Conservation (phyloP, 2,888 invertebrate species). For the Sussaba pulchella region DNA sequence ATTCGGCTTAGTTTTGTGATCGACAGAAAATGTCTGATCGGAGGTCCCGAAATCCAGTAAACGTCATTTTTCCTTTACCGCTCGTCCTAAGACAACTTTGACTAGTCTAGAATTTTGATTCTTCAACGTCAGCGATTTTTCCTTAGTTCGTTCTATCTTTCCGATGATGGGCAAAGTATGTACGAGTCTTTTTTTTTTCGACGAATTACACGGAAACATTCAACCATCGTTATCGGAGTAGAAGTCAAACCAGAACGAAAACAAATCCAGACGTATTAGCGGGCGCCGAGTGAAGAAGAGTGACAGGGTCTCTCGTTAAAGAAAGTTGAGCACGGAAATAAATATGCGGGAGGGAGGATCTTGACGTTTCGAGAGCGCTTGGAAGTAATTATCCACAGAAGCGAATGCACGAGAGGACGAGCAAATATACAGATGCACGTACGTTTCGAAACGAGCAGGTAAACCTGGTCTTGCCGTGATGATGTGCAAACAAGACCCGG, state of each 20-base stretch:
- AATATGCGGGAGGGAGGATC: not conserved
- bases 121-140: too few species aligned
- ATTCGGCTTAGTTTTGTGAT: too few species aligned
- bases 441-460: not conserved
- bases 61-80: too few species aligned
- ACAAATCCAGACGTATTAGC: not conserved
- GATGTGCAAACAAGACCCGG: not conserved
- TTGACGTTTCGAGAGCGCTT: slow-evolving; percentile 1
- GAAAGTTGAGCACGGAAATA: slow-evolving; percentile 20
- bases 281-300: not conserved
- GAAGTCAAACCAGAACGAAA: slow-evolving; percentile 21
- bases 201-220: too few species aligned
- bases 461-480: not conserved
- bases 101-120: too few species aligned
- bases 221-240: not conserved
- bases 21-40: too few species aligned
- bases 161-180: too few species aligned
- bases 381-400: slow-evolving; percentile 11
- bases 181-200: too few species aligned
- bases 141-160: too few species aligned
- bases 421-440: not conserved
- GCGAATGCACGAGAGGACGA: slow-evolving; percentile 6
- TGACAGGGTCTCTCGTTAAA: slow-evolving; percentile 15
- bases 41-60: too few species aligned
- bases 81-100: too few species aligned